Evolutionary conservation across 2,888 invertebrate species (phyloP).

Genomic region (Phorcus lineatus): DNA sequence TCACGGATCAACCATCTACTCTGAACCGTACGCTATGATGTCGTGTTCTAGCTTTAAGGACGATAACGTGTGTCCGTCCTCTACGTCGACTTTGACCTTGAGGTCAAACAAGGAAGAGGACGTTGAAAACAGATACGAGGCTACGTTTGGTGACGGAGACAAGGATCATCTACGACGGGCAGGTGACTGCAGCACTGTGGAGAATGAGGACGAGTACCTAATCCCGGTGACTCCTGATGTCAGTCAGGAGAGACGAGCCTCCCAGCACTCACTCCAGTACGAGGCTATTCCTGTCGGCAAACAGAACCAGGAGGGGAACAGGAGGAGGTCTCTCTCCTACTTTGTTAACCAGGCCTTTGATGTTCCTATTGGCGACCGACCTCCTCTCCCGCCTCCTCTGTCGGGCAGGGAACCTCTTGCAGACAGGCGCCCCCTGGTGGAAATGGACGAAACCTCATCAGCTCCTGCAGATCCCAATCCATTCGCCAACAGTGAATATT

Average conservation of each 20-base stretch:
- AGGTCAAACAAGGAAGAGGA: not conserved
- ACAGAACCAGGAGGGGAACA: not conserved
- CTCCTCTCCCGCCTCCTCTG: slow-evolving; percentile 1
- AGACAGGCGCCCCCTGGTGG: not conserved
- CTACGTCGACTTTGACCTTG: not conserved
- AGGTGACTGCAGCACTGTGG: not conserved
- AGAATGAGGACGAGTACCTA: slow-evolving; percentile 22
- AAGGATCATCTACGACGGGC: not conserved
- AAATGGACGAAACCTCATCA: not conserved
- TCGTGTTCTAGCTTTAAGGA: slow-evolving; percentile 22
- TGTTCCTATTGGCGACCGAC: not conserved
- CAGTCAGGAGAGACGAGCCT: not conserved
- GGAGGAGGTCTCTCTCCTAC: slow-evolving; percentile 10
- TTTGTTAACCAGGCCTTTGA: slow-evolving; percentile 14
- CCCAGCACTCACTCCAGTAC: not conserved
- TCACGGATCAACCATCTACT: slow-evolving; percentile 18
- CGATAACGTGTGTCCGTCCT: not conserved
- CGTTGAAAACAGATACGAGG: not conserved
- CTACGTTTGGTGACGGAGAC: slow-evolving; percentile 18
- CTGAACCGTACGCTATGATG: slow-evolving; percentile 21
- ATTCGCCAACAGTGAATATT: slow-evolving; percentile 3
- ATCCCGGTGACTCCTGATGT: slow-evolving; percentile 13
- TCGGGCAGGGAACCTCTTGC: not conserved
- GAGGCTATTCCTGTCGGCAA: not conserved
- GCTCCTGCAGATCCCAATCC: not conserved